phyloP scores from a whole-genome alignment of 2,113 vertebrate genomes.

The human region GRCh38 chrX:38431501-38432000 shows the following conservation, averaged over 20 bases:
- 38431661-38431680: slow-evolving; percentile 24
- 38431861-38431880: not conserved
- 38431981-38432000: not conserved
- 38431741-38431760: not conserved
- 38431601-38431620: slow-evolving; percentile 1
- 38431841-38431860: not conserved
- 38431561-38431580: not conserved
- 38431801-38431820: not conserved
- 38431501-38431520: not conserved
- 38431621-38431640: slow-evolving; percentile 25
- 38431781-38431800: not conserved
- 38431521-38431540: not conserved
- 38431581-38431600: slow-evolving; percentile 4
- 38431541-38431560: slow-evolving; percentile 25
- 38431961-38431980: not conserved
- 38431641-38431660: not conserved
- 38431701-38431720: not conserved
- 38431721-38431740: not conserved
- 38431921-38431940: not conserved
- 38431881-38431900: not conserved
- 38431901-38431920: slow-evolving; percentile 14
- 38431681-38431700: not conserved
- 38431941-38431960: not conserved
- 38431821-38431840: not conserved
- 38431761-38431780: not conserved